Percentiles rank a stretch among this genome's conserved stretches.
Evolutionary conservation across 1,140 invertebrate species (phyloP).

Genomic region (Drosophila azteca): DNA sequence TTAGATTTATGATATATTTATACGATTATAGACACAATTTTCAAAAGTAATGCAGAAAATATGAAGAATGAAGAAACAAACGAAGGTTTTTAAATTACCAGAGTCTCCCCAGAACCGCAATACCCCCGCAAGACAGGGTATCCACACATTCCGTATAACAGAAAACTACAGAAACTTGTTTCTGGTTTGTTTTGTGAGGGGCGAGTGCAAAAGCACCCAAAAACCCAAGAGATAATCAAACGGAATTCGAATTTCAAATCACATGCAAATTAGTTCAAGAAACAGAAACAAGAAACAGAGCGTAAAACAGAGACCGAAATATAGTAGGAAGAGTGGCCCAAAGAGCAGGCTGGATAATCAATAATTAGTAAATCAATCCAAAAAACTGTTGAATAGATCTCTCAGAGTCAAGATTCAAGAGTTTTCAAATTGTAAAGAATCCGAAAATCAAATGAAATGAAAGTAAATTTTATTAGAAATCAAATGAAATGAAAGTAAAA

Average conservation of each 20-base stretch:
- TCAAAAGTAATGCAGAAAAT: no score
- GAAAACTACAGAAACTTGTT: slow-evolving; percentile 21
- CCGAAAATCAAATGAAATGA: slow-evolving; percentile 16
- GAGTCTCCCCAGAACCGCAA: no score
- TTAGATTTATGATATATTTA: no score
- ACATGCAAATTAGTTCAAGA: slow-evolving; percentile 11
- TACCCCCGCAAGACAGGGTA: no score
- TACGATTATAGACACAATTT: no score
- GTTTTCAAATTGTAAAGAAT: slow-evolving; percentile 4
- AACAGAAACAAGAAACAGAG: no score
- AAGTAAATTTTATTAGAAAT: slow-evolving; percentile 14
- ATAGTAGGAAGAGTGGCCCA: background rate
- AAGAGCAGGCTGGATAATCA: background rate
- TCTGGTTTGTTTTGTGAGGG: slow-evolving; percentile 4
- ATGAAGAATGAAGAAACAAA: no score
- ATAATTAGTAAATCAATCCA: slow-evolving; percentile 2
- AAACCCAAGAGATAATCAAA: slow-evolving; percentile 7
- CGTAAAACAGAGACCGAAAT: background rate
- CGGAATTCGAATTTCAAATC: slow-evolving; percentile 22
- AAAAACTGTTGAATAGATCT: background rate
- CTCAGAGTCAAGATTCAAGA: background rate
- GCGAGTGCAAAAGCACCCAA: slow-evolving; percentile 35
- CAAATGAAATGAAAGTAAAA: slow-evolving; percentile 16
- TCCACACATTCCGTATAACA: background rate
- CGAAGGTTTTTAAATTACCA: no score